phyloP scores from a whole-genome alignment of 1,140 invertebrate genomes.

The Achatina immaculata region DNA sequence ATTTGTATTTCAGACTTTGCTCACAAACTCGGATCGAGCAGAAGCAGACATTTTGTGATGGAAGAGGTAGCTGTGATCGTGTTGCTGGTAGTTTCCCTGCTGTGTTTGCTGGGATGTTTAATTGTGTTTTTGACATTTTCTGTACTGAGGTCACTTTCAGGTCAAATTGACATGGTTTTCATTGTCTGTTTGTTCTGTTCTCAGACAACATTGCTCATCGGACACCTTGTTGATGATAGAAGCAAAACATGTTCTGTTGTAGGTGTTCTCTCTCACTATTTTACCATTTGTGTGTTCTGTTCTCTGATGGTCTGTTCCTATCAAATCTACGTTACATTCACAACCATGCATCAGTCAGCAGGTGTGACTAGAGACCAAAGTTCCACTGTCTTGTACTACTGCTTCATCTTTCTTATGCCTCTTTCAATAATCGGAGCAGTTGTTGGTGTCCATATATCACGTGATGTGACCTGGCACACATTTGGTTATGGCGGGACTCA shows the following conservation, averaged over 20 bases:
- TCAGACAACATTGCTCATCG: constrained; percentile 8
- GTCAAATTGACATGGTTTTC: constrained; percentile 32
- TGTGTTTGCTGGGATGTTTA: constrained; percentile 10
- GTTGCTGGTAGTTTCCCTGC: constrained; percentile 3
- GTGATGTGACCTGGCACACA: neutral
- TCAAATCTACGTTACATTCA: constrained; percentile 28
- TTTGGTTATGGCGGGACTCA: constrained; percentile 13
- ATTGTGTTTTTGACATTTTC: constrained; percentile 19
- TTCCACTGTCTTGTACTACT: neutral
- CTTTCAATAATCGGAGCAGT: neutral
- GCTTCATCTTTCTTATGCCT: constrained; percentile 1
- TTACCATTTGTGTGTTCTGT: constrained; percentile 6
- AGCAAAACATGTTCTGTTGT: neutral
- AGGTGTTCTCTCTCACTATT: constrained; percentile 14
- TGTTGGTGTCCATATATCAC: neutral
- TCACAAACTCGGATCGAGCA: neutral
- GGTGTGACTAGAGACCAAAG: neutral
- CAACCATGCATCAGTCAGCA: constrained; percentile 36
- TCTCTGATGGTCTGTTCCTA: constrained; percentile 22
- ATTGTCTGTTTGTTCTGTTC: neutral
- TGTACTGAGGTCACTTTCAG: constrained; percentile 10
- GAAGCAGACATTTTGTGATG: neutral
- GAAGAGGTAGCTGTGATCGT: constrained; percentile 4
- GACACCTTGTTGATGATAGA: neutral
- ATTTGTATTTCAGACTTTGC: constrained; percentile 27